Percentiles rank a stretch among this genome's conserved stretches.
These are phyloP conservation scores for Drosophila setosimentum DNA, from an alignment of 2,888 invertebrate species.

Conservation along the genomic window DNA sequence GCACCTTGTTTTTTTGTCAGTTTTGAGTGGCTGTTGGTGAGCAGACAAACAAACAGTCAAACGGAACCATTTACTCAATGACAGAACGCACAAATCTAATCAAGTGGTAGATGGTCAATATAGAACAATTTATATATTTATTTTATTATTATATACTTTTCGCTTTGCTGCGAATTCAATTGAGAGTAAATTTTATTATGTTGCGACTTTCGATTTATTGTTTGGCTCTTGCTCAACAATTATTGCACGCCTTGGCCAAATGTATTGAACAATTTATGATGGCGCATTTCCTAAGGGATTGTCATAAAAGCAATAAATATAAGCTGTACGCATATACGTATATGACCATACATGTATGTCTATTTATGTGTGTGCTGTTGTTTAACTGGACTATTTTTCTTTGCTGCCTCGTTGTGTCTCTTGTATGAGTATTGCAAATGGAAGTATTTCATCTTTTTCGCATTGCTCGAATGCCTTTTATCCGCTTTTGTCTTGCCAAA, in stretches of 20 bases:
- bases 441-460: slow-evolving; percentile 60
- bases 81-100: slow-evolving; percentile 64
- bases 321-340: slow-evolving; percentile 5
- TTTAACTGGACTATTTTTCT: background rate
- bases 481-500: slow-evolving; percentile 55
- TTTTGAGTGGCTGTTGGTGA: slow-evolving; percentile 33
- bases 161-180: slow-evolving; percentile 65
- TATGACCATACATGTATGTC: slow-evolving; percentile 11
- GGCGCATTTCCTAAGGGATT: slow-evolving; percentile 62
- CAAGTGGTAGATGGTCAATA: slow-evolving; percentile 56
- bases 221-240: slow-evolving; percentile 44
- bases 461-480: slow-evolving; percentile 62
- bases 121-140: slow-evolving; percentile 28
- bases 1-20: slow-evolving; percentile 44
- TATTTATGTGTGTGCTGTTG: background rate
- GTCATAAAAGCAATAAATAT: slow-evolving; percentile 62
- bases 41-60: slow-evolving; percentile 1
- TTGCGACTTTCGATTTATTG: slow-evolving; percentile 30
- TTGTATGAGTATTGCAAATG: slow-evolving; percentile 43
- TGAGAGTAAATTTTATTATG: slow-evolving; percentile 63
- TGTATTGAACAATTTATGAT: slow-evolving; percentile 65
- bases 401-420: background rate
- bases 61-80: slow-evolving; percentile 10
- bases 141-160: slow-evolving; percentile 57
- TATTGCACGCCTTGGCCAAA: slow-evolving; percentile 50